Evolutionary conservation across 2,113 vertebrate species (phyloP), one percentile per base, ranked within the genome.

Genomic region (Zapornia atra): DNA sequence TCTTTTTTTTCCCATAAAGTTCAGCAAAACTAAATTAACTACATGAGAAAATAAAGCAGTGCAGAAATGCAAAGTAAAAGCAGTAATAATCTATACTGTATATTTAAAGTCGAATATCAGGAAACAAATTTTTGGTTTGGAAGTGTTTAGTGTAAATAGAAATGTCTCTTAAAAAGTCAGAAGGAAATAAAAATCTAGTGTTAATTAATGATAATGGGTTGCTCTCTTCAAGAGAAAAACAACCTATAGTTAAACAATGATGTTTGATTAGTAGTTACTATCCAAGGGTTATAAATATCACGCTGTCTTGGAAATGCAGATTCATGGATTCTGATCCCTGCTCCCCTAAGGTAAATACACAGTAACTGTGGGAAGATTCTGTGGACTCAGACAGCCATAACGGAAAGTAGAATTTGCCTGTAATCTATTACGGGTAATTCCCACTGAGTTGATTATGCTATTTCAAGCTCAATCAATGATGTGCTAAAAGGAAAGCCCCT

Each of bases 401-500:
- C 11, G 25, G 46, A 42, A 38, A 89, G 73, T 5, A 42, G 60
- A 95, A 83, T 77, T 64, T 89, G 77, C 57, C 77, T 91, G 72
- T 66, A 79, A 81, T 85, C 86, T 92, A 15, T 44, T 75, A 26
- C 57, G 78, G 86, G 81, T 91, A 84, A 87, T 91, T 96, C 89
- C 93, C 91, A 61, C 65, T 20, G 92, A 88, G 82, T 66, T 96
- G 96, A 93, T 92, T 54, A 83, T 33, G 64, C 77, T 89, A 42
- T 94, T 89, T 86, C 73, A 68, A 87, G 69, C 81, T 79, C 83
- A 96, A 68, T 92, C 93, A 87, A 71, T 87, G 91, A 95, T 85
- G 65, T 69, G 81, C 69, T 91, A 53, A 92, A 89, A 89, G 89
- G 66, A 82, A 33, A 92, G 78, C 22, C 86, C 72, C 73, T 77